Conservation (phyloP, 2,113 vertebrate species). For the Microcebus griseorufus region DNA sequence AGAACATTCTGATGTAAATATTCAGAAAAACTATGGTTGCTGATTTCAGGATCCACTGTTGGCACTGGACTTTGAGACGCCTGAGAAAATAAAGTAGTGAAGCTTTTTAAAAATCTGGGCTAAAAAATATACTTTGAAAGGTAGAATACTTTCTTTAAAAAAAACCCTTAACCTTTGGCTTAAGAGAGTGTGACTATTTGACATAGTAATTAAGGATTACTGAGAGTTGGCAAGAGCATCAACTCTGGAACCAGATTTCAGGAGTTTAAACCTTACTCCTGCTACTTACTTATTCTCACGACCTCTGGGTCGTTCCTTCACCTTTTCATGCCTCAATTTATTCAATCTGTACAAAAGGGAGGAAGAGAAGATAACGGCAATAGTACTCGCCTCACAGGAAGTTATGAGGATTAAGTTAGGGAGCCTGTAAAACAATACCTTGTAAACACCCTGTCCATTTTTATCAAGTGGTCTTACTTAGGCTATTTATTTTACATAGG, state of each 20-base stretch:
- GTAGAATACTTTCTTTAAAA: not conserved
- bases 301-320: conserved; percentile 33
- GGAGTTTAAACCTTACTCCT: not conserved
- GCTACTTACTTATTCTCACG: conserved; percentile 47
- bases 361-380: not conserved
- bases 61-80: not conserved
- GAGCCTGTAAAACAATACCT: not conserved
- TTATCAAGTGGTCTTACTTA: not conserved
- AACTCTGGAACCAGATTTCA: conserved; percentile 19
- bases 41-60: conserved; percentile 37
- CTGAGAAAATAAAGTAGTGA: conserved; percentile 20
- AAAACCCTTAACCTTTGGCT: conserved; percentile 31
- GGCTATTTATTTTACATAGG: not conserved
- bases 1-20: conserved; percentile 71
- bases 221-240: not conserved
- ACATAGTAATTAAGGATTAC: conserved; percentile 33
- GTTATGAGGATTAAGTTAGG: not conserved
- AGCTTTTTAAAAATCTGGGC: not conserved
- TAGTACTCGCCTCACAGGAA: conserved; percentile 3
- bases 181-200: conserved; percentile 3
- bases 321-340: conserved; percentile 48
- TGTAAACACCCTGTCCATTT: not conserved
- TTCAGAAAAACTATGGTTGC: conserved; percentile 32
- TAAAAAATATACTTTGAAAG: conserved; percentile 36
- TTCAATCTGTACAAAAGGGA: conserved; percentile 3